phyloP scores from a whole-genome alignment of 2,888 invertebrate species.

The Drosophila paramelanica region DNA sequence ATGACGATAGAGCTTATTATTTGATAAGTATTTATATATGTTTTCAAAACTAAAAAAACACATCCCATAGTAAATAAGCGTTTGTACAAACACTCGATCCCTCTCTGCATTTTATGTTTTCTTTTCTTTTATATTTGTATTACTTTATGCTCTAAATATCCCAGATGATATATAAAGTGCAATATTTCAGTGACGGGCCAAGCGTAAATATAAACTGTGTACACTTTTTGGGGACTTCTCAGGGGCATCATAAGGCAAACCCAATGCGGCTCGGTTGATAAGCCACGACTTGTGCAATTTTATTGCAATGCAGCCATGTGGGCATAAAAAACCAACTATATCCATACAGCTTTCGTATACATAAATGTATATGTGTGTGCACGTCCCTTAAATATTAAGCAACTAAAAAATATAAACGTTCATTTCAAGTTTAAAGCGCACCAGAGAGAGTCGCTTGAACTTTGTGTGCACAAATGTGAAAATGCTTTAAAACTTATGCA shows the following conservation, averaged over 20 bases:
- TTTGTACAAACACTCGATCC: constrained; percentile 1
- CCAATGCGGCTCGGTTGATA: constrained; percentile 59
- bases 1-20: too few species aligned
- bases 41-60: too few species aligned
- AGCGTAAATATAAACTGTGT: constrained; percentile 62
- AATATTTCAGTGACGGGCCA: constrained; percentile 58
- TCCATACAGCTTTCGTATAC: constrained; percentile 25
- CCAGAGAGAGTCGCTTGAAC: not conserved
- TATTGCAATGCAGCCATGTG: constrained; percentile 36
- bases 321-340: constrained; percentile 22
- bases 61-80: not conserved
- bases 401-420: constrained; percentile 17
- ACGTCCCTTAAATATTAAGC: constrained; percentile 53
- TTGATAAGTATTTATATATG: too few species aligned
- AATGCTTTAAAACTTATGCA: not conserved
- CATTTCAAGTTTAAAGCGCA: not conserved
- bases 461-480: not conserved
- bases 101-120: too few species aligned
- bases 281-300: constrained; percentile 51
- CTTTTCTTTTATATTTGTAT: not conserved
- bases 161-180: constrained; percentile 75
- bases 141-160: constrained; percentile 24
- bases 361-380: constrained; percentile 39
- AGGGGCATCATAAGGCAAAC: constrained; percentile 52
- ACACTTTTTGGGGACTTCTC: constrained; percentile 42